Conservation (phyloP, 2,888 invertebrate genomes). For the Aphodius granarius region DNA sequence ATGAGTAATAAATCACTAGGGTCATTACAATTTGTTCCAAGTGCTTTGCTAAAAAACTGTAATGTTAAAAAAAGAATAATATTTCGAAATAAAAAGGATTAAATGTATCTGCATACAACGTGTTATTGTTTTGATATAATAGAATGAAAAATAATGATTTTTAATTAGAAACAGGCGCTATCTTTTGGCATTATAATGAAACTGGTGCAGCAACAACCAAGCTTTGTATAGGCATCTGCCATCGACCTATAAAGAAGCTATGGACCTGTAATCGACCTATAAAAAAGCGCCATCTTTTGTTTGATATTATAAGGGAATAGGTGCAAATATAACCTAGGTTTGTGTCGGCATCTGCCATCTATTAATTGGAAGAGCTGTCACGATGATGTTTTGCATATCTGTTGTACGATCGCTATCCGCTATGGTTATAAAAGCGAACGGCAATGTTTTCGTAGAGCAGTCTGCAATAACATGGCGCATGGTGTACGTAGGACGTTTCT, state of each 20-base stretch:
- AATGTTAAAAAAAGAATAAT: neutral
- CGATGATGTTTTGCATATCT: neutral
- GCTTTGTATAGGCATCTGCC: no score
- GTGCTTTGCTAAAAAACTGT: neutral
- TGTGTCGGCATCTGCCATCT: slow-evolving; percentile 1
- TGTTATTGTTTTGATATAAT: no score
- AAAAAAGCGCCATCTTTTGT: neutral
- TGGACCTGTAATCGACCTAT: no score
- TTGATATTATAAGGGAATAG: neutral
- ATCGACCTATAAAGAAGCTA: no score
- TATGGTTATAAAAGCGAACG: slow-evolving; percentile 32
- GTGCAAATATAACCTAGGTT: neutral
- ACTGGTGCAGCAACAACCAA: no score
- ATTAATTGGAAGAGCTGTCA: neutral
- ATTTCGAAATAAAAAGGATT: neutral
- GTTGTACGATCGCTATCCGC: slow-evolving; percentile 25
- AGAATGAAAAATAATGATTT: no score
- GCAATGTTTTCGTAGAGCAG: slow-evolving; percentile 30
- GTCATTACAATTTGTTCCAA: neutral
- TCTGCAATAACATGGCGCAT: slow-evolving; percentile 50
- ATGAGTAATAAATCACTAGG: neutral
- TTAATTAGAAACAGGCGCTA: no score
- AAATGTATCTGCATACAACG: no score
- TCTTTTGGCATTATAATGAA: no score
- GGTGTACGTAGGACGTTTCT: slow-evolving; percentile 40